A percentile compares a stretch with the other conserved stretches of the same genome.
These are phyloP conservation scores for Proteles cristata DNA, from an alignment of 2,113 vertebrate species.

Conservation along the genomic window DNA sequence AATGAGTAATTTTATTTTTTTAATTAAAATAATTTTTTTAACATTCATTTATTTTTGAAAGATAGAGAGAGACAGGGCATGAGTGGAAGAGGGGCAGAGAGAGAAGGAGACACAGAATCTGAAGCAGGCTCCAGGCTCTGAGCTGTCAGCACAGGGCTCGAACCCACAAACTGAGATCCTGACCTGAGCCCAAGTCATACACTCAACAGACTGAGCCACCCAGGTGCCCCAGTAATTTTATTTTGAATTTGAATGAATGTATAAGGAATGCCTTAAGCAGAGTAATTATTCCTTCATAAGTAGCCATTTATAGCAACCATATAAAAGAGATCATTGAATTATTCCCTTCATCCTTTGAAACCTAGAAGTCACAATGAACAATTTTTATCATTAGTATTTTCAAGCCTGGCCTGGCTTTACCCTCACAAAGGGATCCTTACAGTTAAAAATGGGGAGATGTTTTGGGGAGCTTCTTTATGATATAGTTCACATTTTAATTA, in stretches of 20 bases:
- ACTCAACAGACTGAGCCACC: too few species aligned
- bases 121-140: too few species aligned
- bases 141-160: too few species aligned
- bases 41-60: too few species aligned
- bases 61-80: too few species aligned
- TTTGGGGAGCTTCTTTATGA: neutral
- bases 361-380: neutral
- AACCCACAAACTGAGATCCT: too few species aligned
- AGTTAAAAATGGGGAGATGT: neutral
- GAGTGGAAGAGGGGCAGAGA: too few species aligned
- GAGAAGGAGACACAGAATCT: too few species aligned
- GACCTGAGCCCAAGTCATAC: too few species aligned
- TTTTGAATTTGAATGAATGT: neutral
- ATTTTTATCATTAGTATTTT: neutral
- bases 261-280: neutral
- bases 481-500: conserved; percentile 21
- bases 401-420: neutral
- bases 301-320: neutral
- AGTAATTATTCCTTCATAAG: neutral
- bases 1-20: neutral
- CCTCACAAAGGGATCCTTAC: neutral
- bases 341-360: conserved; percentile 34
- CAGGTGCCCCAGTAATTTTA: neutral
- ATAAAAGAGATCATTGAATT: neutral
- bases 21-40: too few species aligned